Evolutionary conservation across 1,140 invertebrate species (phyloP), one percentile per base, ranked within the genome.

Genomic region (Batillaria attramentaria): DNA sequence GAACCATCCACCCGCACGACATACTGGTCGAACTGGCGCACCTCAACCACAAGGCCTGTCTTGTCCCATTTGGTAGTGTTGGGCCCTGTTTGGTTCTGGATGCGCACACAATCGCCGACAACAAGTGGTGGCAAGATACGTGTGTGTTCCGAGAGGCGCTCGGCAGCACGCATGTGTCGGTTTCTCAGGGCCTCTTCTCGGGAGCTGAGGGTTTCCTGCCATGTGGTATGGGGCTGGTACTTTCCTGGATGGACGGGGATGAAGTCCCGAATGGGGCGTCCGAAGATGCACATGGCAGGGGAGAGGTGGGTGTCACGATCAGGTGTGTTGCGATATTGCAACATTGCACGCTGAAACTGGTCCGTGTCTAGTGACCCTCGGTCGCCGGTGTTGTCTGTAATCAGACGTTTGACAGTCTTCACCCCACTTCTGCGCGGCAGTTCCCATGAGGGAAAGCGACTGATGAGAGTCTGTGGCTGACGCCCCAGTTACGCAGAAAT

Each of bases 21-120:
- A 70, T 84, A 84, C 41, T 83, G 79, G 50, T 85, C 82, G 76
- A 79, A 84, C 73, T 85, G 84, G 28, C 77, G 79, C 2, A 85
- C 81, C 54, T 83, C 78, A 33, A 81, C 80, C 3, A 85, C 65
- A 3, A 24, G 1, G 65, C 84, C 83, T 35, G 80, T 84, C 72
- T 81, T 84, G 62, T 83, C 80, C 84, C 77, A 85, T 74, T 84
- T 50, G 24, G 65, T 43, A 1, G 84, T 78, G 79, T 83, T 31
- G 37, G 81, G 78, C 33, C 84, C 81, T 68, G 66, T 77, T 65
- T 84, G 81, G 57, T 83, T 84, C 68, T 84, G 81, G 60, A 85
- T 81, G 1, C 83, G 81, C 10, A 84, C 78, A 41, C 37, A 62
- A 50, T 83, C 81, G 18, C 81, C 83, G 31, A 84, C 73, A 13